Base-by-base conservation (phyloP, 2,888 invertebrate species). In the Ophion ventricosus region DNA sequence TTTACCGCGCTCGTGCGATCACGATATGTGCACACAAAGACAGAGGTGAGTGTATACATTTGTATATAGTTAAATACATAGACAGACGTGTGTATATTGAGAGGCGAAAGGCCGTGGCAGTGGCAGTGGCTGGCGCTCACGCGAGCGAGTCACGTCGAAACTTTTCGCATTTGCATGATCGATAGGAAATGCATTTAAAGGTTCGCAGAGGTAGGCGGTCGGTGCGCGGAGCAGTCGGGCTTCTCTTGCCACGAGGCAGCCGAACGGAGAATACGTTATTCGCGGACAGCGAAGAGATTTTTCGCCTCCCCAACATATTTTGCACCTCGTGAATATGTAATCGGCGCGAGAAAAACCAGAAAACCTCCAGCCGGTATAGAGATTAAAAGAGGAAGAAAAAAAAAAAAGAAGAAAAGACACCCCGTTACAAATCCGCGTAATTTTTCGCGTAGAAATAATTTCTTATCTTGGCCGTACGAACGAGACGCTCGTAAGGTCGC, bases 151-250 rank as follows among this genome's bases (percentile, higher is more conserved):
- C 82, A 82, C 82, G 75, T 79, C 63, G 66, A 83, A 85, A 84
- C 84, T 82, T 84, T 82, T 84, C 75, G 64, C 82, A 83, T 86
- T 86, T 85, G 82, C 86, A 86, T 86, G 81, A 86, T 87, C 82
- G 85, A 84, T 82, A 77, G 86, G 83, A 83, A 87, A 84, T 84
- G 81, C 81, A 87, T 84, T 86, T 81, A 81, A 80, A 43, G 43
- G 43, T 10, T 43, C n/a, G n/a, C n/a, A 2, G 43, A 43, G 1
- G 43, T 1, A 11, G 43, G 43, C 11, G 43, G 11, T 43, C n/a
- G 14, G 14, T 35, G 4, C 35, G 35, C 35, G 35, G 35, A 7
- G 11, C 43, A 43, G 57, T 25, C 54, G 23, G 63, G 25, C 11
- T 35, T 26, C 7, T 43, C 14, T 14, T 7, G 40, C 29, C 25